Percentiles rank a stretch among this genome's conserved stretches.
Conservation (phyloP, 2,888 invertebrate species). For the Cosmorhoe ocellata region DNA sequence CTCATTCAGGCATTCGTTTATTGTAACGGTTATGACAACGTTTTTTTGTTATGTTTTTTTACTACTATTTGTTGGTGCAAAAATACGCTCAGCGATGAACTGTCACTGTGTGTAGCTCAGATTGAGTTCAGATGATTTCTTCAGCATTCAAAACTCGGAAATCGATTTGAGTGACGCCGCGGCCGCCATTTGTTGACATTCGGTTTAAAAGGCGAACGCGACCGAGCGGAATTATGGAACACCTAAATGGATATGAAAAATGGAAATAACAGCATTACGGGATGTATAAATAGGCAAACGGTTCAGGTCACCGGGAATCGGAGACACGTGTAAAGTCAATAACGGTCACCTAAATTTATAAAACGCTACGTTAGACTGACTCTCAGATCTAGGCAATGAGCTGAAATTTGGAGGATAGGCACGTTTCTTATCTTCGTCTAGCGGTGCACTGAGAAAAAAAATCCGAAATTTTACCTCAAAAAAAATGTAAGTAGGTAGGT, state of each 20-base stretch:
- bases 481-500: too few species aligned
- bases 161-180: slow-evolving; percentile 57
- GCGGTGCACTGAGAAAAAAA: too few species aligned
- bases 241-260: slow-evolving; percentile 58
- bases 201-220: slow-evolving; percentile 52
- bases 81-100: slow-evolving; percentile 36
- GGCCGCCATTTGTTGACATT: slow-evolving; percentile 69
- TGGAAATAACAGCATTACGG: slow-evolving; percentile 48
- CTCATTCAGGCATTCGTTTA: slow-evolving; percentile 46
- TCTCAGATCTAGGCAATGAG: too few species aligned
- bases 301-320: slow-evolving; percentile 49
- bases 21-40: slow-evolving; percentile 53
- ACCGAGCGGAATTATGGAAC: slow-evolving; percentile 58
- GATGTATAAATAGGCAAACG: slow-evolving; percentile 49
- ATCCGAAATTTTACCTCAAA: too few species aligned
- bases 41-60: slow-evolving; percentile 38
- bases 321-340: slow-evolving; percentile 44
- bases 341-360: slow-evolving; percentile 41
- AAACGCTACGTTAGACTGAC: too few species aligned
- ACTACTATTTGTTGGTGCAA: slow-evolving; percentile 36
- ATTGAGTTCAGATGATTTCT: too few species aligned
- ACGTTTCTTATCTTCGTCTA: too few species aligned
- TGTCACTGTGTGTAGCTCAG: slow-evolving; percentile 39
- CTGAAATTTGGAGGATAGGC: too few species aligned
- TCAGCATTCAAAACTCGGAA: slow-evolving; percentile 59